Conservation (phyloP, 30 jellyfish, hydroid and myxozoan species). For the Morbakka virulenta region DNA sequence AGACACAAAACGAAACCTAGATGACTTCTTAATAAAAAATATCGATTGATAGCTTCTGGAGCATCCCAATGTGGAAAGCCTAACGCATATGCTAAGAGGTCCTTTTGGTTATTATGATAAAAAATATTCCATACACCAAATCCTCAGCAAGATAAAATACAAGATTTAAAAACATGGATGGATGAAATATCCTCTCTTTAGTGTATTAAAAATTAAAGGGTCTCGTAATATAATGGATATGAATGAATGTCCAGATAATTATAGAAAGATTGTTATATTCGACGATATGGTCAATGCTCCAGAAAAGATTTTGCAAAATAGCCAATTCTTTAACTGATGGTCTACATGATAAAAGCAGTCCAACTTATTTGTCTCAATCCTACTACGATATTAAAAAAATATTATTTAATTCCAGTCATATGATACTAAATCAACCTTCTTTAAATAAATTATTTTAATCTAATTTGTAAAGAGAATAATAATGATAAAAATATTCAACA, state of each 20-base stretch:
- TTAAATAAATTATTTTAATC: slow-evolving; percentile 6
- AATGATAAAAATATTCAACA: slow-evolving; percentile 16
- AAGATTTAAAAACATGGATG: slow-evolving; percentile 4
- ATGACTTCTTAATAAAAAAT: too few relatives aligned
- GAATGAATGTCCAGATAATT: slow-evolving; percentile 9
- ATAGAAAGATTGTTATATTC: slow-evolving; percentile 23
- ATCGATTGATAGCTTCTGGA: too few relatives aligned
- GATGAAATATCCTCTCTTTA: slow-evolving; percentile 24
- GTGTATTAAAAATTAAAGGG: slow-evolving; percentile 19
- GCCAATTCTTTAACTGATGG: slow-evolving; percentile 32
- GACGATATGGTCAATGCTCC: slow-evolving; percentile 30
- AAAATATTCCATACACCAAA: too few relatives aligned
- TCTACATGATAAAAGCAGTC: slow-evolving; percentile 9
- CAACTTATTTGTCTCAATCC: slow-evolving; percentile 2
- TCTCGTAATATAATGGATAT: slow-evolving; percentile 5
- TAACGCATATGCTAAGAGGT: too few relatives aligned
- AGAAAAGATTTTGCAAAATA: slow-evolving; percentile 8
- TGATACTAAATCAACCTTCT: slow-evolving; percentile 39
- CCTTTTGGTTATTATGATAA: background rate
- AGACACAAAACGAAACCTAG: too few relatives aligned
- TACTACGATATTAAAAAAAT: slow-evolving; percentile 15
- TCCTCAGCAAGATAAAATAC: slow-evolving; percentile 16
- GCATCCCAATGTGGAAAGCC: too few relatives aligned
- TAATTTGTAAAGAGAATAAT: slow-evolving; percentile 20
- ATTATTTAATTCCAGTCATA: slow-evolving; percentile 21